Evolutionary conservation across 2,888 invertebrate species (phyloP), one percentile per base, ranked within the genome.

Genomic region (Drosophila peninsularis): DNA sequence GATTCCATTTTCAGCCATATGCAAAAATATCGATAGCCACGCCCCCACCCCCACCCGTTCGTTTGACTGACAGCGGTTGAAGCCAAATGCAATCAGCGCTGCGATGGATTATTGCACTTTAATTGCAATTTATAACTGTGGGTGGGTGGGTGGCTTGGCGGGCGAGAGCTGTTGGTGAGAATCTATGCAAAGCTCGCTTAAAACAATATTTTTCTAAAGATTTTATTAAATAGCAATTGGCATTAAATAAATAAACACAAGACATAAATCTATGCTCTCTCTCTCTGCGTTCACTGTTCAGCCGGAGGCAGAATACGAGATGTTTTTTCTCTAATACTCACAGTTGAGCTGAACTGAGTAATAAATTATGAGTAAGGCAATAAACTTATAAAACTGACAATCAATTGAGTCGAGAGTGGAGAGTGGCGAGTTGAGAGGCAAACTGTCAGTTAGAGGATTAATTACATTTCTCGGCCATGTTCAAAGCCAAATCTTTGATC

Each of bases 221-320:
- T 67, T 75, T 78, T 79, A 79, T 68, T 63, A 64, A 72, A 72
- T 67, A 66, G 63, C 70, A 69, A 50, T 50, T 75, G 71, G 47
- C 71, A 82, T 73, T 82, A 77, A 71, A 62, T 70, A 82, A 86
- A 81, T 71, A 83, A 70, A 82, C 79, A 80, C 32, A 73, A 67
- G n/a, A 68, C 63, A 74, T 37, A 57, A 54, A 41, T 60, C 37
- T 50, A 27, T 45, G 36, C 30, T 47, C 30, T 36, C 19, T 30
- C 17, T 5, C 45, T 10, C n/a, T n/a, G 1, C n/a, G 10, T 34
- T 19, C 36, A 36, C 9, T 76, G 41, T 55, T 49, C 9, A 54
- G 62, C 72, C 45, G 4, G 30, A 32, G 75, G 82, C 70, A 19
- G 58, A 62, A 49, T 69, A 39, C 4, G 24, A 5, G n/a, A n/a